phyloP scores from a whole-genome alignment of 2,797 vertebrate genomes.

The Brotula barbata region DNA sequence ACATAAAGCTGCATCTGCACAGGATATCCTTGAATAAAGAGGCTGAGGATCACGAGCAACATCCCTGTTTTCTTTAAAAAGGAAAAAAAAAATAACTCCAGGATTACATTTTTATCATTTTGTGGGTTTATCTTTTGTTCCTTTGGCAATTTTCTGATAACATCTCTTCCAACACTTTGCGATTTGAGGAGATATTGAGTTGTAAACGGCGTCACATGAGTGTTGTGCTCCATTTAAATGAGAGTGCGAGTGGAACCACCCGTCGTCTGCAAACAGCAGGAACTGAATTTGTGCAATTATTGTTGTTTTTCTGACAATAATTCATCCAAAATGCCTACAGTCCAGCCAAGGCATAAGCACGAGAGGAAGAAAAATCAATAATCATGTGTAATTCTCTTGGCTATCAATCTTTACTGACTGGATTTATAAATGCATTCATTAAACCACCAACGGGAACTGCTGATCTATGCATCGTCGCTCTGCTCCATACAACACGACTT shows the following conservation, averaged over 20 bases:
- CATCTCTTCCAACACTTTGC: too few species aligned
- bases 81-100: too few species aligned
- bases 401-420: background rate
- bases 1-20: too few species aligned
- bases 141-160: too few species aligned
- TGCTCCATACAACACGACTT: background rate
- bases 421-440: conserved; percentile 44
- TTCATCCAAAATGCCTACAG: conserved; percentile 4
- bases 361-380: conserved; percentile 20
- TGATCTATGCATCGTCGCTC: conserved; percentile 10
- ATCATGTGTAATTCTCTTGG: conserved; percentile 10
- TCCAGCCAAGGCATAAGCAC: background rate
- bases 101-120: too few species aligned
- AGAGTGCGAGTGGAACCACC: conserved; percentile 12
- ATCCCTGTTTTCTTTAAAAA: too few species aligned
- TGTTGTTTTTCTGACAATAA: conserved; percentile 9
- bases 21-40: too few species aligned
- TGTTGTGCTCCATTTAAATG: conserved; percentile 7
- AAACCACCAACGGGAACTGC: conserved; percentile 9
- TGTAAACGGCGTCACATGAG: conserved; percentile 14
- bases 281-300: background rate
- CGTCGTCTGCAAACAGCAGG: conserved; percentile 35
- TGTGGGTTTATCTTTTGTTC: too few species aligned
- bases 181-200: conserved; percentile 14
- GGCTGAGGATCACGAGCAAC: too few species aligned